Conservation (phyloP, 2,888 invertebrate genomes). For the Vandiemenella viatica region DNA sequence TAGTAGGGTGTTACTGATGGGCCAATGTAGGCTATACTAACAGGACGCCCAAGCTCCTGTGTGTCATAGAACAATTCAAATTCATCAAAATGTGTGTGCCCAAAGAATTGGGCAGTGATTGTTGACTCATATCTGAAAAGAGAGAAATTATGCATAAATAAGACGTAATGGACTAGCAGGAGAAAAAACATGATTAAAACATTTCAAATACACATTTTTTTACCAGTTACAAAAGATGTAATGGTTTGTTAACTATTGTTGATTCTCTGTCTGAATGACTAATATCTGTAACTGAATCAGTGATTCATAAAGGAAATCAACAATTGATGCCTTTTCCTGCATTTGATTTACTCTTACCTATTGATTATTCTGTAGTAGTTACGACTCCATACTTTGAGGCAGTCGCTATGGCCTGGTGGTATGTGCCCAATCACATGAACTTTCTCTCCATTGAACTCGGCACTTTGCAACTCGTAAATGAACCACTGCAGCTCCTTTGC, state of each 20-base stretch:
- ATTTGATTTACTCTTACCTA: too few species aligned
- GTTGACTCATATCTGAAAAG: slow-evolving; percentile 59
- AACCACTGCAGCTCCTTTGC: slow-evolving; percentile 92
- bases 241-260: too few species aligned
- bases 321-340: too few species aligned
- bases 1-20: slow-evolving; percentile 91
- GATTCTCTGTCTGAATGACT: too few species aligned
- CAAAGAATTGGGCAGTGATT: slow-evolving; percentile 81
- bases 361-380: slow-evolving; percentile 83
- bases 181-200: too few species aligned
- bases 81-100: slow-evolving; percentile 88
- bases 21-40: slow-evolving; percentile 79
- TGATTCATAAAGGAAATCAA: too few species aligned
- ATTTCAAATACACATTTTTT: too few species aligned
- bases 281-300: too few species aligned
- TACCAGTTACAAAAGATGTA: too few species aligned
- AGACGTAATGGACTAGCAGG: too few species aligned
- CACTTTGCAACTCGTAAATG: slow-evolving; percentile 81
- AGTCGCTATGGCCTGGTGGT: slow-evolving; percentile 86
- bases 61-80: slow-evolving; percentile 87
- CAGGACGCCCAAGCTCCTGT: slow-evolving; percentile 62
- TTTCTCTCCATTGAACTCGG: slow-evolving; percentile 86
- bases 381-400: slow-evolving; percentile 87
- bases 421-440: slow-evolving; percentile 96
- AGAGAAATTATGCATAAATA: slow-evolving; percentile 2